These are phyloP conservation scores for Drosophila aldrichi DNA, from an alignment of 2,888 invertebrate species.

Conservation along the genomic window DNA sequence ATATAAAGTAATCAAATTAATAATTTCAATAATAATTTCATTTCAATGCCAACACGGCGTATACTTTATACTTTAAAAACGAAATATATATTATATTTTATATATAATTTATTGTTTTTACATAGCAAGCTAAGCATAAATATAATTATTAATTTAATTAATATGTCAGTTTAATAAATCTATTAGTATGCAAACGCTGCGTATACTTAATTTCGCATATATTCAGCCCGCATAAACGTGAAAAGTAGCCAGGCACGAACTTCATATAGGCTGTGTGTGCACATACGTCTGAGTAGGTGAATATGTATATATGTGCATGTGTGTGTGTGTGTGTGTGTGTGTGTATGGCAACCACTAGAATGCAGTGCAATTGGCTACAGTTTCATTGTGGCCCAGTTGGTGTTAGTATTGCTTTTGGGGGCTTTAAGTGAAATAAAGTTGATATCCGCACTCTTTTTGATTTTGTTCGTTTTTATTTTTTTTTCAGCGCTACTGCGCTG, in stretches of 20 bases:
- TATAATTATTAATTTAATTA: no score
- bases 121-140: no score
- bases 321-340: conserved; percentile 20
- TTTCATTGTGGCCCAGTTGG: conserved; percentile 48
- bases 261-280: conserved; percentile 1
- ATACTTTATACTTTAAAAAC: no score
- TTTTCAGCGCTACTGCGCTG: conserved; percentile 16
- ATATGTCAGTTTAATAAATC: background rate
- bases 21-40: no score
- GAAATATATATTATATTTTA: no score
- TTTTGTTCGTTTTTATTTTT: conserved; percentile 23
- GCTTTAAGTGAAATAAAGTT: conserved; percentile 72
- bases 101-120: no score
- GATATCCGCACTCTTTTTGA: conserved; percentile 20
- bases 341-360: conserved; percentile 48
- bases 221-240: conserved; percentile 31
- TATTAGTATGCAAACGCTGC: background rate
- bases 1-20: no score
- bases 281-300: background rate
- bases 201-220: conserved; percentile 4
- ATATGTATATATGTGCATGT: background rate
- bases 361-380: conserved; percentile 67
- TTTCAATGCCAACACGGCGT: no score
- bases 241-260: background rate
- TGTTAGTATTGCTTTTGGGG: conserved; percentile 50